A percentile compares a stretch with the other conserved stretches of the same genome.
Evolutionary conservation across 30 jellyfish, hydroid and myxozoan species (phyloP).

Genomic region (Rhopilema esculentum): DNA sequence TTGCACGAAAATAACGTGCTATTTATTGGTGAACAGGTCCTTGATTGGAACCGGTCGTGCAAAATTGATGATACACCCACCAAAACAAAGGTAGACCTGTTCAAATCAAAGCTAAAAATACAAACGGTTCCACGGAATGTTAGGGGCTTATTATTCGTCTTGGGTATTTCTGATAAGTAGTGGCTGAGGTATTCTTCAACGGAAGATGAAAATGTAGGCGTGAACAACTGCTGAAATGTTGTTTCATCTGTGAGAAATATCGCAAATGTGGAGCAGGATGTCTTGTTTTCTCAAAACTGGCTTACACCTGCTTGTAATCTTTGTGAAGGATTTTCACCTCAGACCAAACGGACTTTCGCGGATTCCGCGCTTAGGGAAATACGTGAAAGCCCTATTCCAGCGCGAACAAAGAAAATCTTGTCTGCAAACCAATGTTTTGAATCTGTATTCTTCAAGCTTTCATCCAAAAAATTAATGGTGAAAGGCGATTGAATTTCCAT

Average conservation of each 20-base stretch:
- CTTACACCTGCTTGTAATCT: background rate
- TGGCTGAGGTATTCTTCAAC: no score
- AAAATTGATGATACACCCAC: no score
- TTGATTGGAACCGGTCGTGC: no score
- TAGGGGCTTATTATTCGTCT: no score
- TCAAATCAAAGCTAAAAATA: no score
- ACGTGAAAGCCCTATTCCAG: background rate
- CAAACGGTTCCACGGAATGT: no score
- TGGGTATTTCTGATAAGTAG: no score
- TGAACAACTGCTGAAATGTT: background rate
- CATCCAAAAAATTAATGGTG: background rate
- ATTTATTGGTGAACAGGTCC: no score
- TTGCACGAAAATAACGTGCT: no score
- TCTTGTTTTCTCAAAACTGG: background rate
- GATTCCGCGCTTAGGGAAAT: background rate
- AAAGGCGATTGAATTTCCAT: slow-evolving; percentile 10
- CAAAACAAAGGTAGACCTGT: no score
- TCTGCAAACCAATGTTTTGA: background rate
- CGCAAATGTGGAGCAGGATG: background rate
- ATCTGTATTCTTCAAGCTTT: background rate
- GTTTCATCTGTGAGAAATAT: background rate
- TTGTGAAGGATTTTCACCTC: background rate
- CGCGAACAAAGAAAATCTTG: background rate
- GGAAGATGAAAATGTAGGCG: background rate
- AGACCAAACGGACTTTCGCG: background rate